These are phyloP conservation scores for Daphoenositta chrysoptera DNA, from an alignment of 2,113 vertebrate species.

Conservation along the genomic window DNA sequence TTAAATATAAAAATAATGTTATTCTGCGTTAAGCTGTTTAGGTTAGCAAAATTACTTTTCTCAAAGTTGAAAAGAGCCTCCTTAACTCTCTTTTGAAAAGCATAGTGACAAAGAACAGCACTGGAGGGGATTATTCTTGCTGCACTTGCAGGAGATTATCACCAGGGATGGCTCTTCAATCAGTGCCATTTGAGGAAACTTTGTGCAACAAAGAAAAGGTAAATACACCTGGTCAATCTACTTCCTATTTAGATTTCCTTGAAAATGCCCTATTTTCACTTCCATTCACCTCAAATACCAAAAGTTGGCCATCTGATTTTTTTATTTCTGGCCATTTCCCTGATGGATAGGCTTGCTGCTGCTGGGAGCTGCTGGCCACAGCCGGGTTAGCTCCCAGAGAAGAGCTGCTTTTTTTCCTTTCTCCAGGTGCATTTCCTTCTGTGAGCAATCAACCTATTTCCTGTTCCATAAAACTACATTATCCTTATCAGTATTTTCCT, in stretches of 20 bases:
- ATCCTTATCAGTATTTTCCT: neutral
- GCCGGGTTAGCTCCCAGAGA: neutral
- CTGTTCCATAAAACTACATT: neutral
- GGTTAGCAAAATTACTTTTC: neutral
- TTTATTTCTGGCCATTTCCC: neutral
- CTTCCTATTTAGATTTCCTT: neutral
- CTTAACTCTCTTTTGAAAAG: neutral
- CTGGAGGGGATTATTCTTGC: neutral
- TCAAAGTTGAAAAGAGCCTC: neutral
- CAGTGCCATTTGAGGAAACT: neutral
- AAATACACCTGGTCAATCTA: neutral
- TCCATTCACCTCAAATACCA: neutral
- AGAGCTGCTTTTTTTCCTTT: neutral
- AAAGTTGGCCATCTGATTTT: neutral
- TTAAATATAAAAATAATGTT: neutral
- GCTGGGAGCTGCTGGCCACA: neutral
- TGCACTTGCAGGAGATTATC: neutral
- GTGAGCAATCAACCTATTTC: neutral
- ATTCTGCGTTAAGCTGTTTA: neutral
- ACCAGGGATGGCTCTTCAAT: neutral
- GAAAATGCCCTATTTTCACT: neutral
- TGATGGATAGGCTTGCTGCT: neutral
- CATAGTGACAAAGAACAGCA: neutral
- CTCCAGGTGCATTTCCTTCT: neutral
- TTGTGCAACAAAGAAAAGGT: neutral